phyloP scores from a whole-genome alignment of 2,888 invertebrate species.

The Bombylius major region DNA sequence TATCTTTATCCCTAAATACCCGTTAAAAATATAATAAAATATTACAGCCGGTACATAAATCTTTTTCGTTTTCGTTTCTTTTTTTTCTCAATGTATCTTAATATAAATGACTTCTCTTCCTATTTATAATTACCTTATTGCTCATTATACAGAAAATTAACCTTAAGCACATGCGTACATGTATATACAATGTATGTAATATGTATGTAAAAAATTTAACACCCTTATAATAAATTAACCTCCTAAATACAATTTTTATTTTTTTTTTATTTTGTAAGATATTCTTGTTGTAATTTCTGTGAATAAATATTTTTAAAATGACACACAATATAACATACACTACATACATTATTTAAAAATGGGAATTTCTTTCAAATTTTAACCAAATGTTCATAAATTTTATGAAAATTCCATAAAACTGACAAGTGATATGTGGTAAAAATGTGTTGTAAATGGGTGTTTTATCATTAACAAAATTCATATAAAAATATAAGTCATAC shows the following conservation, averaged over 20 bases:
- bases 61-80: conserved; percentile 7
- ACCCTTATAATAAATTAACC: too few relatives aligned
- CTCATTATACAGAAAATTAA: conserved; percentile 7
- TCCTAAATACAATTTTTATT: too few relatives aligned
- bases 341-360: too few relatives aligned
- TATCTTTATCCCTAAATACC: too few relatives aligned
- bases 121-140: too few relatives aligned
- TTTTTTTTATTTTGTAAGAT: too few relatives aligned
- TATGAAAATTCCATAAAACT: conserved; percentile 12
- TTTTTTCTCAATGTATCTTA: too few relatives aligned
- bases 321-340: background rate
- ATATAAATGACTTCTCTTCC: too few relatives aligned
- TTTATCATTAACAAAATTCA: background rate
- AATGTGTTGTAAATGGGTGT: conserved; percentile 3
- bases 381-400: conserved; percentile 9
- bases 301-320: too few relatives aligned
- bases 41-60: conserved; percentile 7
- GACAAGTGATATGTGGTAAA: conserved; percentile 16
- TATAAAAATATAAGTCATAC: too few relatives aligned
- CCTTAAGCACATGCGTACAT: conserved; percentile 8
- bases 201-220: too few relatives aligned
- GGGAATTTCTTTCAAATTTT: conserved; percentile 4
- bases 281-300: too few relatives aligned
- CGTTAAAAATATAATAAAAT: background rate
- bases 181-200: background rate